Conservation (phyloP, 1,140 invertebrate species). For the Muscidifurax raptorellus region DNA sequence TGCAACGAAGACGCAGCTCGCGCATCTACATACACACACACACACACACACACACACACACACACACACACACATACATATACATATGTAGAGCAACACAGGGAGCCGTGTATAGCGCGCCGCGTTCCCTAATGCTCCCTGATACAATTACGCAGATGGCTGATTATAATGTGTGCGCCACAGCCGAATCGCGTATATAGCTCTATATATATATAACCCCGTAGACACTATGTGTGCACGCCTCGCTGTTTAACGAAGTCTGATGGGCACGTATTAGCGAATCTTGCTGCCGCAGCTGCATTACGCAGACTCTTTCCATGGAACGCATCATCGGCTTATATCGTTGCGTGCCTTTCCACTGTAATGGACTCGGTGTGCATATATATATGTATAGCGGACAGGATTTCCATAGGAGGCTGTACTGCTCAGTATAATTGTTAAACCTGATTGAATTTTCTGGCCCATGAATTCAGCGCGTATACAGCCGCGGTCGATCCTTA, state of each 20-base stretch:
- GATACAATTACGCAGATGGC: conserved; percentile 18
- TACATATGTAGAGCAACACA: background rate
- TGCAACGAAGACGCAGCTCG: background rate
- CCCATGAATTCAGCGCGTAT: too few relatives aligned
- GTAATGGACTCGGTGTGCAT: background rate
- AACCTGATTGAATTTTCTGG: background rate
- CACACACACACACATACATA: too few relatives aligned
- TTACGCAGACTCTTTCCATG: background rate
- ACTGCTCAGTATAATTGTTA: background rate
- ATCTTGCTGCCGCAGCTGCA: background rate
- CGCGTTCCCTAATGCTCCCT: background rate
- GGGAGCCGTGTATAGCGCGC: too few relatives aligned
- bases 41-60: background rate
- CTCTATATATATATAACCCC: background rate
- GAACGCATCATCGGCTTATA: background rate
- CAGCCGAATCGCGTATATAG: background rate
- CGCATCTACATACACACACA: background rate
- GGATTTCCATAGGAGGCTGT: background rate
- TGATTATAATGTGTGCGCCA: conserved; percentile 3
- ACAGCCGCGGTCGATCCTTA: background rate
- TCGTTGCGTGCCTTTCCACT: background rate
- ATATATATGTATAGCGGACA: background rate
- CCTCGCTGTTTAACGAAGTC: background rate
- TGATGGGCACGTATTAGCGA: background rate
- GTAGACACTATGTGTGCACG: background rate